phyloP scores from a whole-genome alignment of 2,797 vertebrate species.

The Carduelis carduelis region DNA sequence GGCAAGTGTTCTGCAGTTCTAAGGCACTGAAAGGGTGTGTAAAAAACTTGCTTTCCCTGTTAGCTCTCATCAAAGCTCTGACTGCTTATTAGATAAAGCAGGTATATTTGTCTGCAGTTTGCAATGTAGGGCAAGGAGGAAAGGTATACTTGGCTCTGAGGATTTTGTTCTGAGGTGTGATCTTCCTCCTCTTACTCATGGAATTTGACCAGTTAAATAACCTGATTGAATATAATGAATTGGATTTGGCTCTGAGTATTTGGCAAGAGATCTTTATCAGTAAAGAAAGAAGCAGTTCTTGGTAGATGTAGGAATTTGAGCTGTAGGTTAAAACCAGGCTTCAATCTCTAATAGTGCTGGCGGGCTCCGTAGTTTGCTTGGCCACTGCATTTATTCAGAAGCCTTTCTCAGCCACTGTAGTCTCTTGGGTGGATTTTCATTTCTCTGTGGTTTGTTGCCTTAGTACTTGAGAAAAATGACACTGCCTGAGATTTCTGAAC shows the following conservation, averaged over 20 bases:
- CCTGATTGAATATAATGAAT: background rate
- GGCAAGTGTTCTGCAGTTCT: background rate
- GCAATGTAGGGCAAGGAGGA: background rate
- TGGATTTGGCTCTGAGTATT: background rate
- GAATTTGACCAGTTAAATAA: background rate
- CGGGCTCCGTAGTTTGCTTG: background rate
- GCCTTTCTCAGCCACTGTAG: background rate
- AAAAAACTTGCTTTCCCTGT: background rate
- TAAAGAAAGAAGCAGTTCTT: background rate
- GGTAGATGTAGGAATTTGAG: background rate
- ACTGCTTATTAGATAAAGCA: background rate
- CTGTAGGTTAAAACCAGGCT: background rate
- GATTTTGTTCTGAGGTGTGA: background rate
- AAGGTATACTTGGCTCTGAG: background rate
- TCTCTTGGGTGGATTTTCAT: constrained; percentile 15
- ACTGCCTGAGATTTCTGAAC: background rate
- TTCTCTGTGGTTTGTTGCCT: constrained; percentile 21
- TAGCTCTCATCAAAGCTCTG: background rate
- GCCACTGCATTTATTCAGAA: constrained; percentile 14
- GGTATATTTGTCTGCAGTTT: background rate
- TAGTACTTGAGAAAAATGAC: constrained; percentile 8
- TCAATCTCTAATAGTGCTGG: background rate
- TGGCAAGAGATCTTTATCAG: background rate
- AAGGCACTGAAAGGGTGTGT: background rate
- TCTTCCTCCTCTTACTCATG: background rate